Evolutionary conservation across 2,888 invertebrate genomes (phyloP).

Genomic region (Calliscelio sp.): DNA sequence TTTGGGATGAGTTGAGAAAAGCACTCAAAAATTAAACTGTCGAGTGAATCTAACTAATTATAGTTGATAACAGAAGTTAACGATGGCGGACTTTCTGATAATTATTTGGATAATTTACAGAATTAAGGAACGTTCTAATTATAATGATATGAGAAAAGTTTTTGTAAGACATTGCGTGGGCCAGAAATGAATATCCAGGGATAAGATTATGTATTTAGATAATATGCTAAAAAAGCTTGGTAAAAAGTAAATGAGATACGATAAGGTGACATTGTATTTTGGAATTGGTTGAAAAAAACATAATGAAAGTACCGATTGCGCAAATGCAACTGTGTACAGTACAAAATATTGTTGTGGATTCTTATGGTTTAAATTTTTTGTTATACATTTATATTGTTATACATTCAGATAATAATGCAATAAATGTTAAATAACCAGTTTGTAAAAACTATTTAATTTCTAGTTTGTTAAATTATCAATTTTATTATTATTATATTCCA

Average conservation of each 20-base stretch:
- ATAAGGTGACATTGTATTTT: background rate
- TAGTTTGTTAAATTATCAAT: no score
- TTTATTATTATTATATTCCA: no score
- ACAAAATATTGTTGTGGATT: no score
- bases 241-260: slow-evolving; percentile 6
- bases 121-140: background rate
- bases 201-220: background rate
- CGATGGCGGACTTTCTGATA: no score
- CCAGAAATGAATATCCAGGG: background rate
- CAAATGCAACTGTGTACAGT: background rate
- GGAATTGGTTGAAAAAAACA: slow-evolving; percentile 5
- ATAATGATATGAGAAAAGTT: background rate
- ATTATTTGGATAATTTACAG: background rate
- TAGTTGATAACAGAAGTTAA: no score
- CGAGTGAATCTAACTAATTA: no score
- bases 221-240: background rate
- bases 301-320: background rate
- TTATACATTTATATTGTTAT: no score
- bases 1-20: background rate
- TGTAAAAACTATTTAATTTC: no score
- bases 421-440: no score
- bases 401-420: background rate
- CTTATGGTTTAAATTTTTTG: no score
- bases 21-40: slow-evolving; percentile 11
- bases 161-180: background rate